These are phyloP conservation scores for Chaunax sp. DNA, from an alignment of 2,797 vertebrate species.

Conservation along the genomic window DNA sequence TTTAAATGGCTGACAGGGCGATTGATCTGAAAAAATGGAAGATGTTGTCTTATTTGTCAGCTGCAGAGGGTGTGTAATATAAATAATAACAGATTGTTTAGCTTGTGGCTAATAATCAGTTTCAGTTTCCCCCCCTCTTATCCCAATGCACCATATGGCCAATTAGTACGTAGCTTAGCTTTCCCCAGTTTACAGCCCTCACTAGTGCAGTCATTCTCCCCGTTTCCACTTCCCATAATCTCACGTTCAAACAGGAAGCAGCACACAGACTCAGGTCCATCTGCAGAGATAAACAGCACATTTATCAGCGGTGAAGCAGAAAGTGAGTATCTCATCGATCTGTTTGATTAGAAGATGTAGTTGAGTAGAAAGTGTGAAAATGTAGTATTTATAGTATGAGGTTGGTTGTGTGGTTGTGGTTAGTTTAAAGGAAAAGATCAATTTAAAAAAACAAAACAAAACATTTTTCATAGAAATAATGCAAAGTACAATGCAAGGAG, in stretches of 20 bases:
- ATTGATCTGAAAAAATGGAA: not conserved
- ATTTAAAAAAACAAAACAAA: not conserved
- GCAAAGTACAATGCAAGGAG: too few species aligned
- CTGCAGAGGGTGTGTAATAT: not conserved
- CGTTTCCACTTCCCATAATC: conserved; percentile 63
- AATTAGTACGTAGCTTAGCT: conserved; percentile 78
- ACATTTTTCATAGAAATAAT: too few species aligned
- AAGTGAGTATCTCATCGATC: conserved; percentile 66
- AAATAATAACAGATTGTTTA: conserved; percentile 16
- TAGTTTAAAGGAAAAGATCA: not conserved
- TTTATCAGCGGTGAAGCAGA: conserved; percentile 25
- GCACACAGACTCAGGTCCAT: conserved; percentile 31
- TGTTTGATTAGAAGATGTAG: conserved; percentile 9
- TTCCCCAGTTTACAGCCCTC: conserved; percentile 80
- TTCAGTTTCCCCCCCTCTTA: conserved; percentile 31
- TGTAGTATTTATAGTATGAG: not conserved
- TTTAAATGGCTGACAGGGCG: not conserved
- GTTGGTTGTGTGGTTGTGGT: not conserved
- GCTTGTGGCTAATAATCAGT: conserved; percentile 20
- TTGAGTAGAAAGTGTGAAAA: not conserved
- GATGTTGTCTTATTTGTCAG: not conserved
- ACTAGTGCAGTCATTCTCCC: conserved; percentile 74
- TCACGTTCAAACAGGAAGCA: conserved; percentile 64
- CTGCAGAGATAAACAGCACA: conserved; percentile 35
- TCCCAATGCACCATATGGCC: conserved; percentile 48